phyloP scores from a whole-genome alignment of 2,888 invertebrate species.

The Nemotelus pantherinus region DNA sequence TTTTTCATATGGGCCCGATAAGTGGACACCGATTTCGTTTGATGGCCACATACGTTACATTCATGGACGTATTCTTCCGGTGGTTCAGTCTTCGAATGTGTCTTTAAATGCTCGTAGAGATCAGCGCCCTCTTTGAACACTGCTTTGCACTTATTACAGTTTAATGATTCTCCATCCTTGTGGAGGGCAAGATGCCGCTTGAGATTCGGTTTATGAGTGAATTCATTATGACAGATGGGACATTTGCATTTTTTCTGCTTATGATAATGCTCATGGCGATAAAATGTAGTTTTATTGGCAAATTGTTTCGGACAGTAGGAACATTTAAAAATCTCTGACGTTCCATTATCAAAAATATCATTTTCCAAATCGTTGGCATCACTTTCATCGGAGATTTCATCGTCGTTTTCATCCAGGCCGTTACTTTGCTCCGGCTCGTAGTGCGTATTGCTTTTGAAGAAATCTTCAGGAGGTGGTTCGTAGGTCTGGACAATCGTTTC shows the following conservation, averaged over 20 bases:
- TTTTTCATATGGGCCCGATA: conserved; percentile 47
- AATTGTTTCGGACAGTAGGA: conserved; percentile 43
- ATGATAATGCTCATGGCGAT: conserved; percentile 44
- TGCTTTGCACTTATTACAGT: conserved; percentile 47
- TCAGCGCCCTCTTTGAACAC: conserved; percentile 35
- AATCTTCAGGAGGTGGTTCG: conserved; percentile 11
- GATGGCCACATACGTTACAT: conserved; percentile 45
- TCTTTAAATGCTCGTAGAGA: conserved; percentile 47
- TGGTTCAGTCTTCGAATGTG: conserved; percentile 38
- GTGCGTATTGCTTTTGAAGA: background rate
- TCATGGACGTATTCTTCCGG: conserved; percentile 43
- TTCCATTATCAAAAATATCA: background rate
- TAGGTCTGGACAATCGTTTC: conserved; percentile 23
- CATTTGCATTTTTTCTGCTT: conserved; percentile 44
- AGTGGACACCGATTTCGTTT: conserved; percentile 44
- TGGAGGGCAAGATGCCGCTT: conserved; percentile 47
- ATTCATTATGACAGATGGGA: conserved; percentile 45
- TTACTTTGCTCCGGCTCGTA: conserved; percentile 4
- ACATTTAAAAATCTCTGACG: conserved; percentile 14
- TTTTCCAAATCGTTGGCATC: conserved; percentile 12
- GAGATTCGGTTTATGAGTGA: conserved; percentile 48
- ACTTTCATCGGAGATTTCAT: background rate
- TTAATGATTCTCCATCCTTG: conserved; percentile 29
- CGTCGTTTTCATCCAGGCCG: background rate
- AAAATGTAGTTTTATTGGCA: conserved; percentile 3